phyloP scores from a whole-genome alignment of 2,888 invertebrate genomes.

The Acholoe squamosa region DNA sequence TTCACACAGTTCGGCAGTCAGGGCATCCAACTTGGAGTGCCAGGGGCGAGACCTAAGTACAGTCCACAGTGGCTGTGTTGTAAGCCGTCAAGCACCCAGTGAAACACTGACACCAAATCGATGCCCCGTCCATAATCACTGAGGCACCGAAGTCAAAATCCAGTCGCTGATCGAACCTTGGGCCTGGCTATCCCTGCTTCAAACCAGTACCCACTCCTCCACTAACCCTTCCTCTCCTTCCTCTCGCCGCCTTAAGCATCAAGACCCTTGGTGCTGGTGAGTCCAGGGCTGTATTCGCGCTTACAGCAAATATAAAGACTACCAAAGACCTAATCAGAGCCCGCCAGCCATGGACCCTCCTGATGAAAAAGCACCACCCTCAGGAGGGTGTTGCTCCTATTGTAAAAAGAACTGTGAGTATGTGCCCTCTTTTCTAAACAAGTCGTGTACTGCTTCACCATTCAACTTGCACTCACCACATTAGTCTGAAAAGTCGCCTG shows the following conservation, averaged over 20 bases:
- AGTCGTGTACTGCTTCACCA: no score
- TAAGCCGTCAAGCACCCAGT: background rate
- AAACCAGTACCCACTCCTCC: no score
- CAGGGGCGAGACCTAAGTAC: no score
- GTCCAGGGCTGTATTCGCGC: background rate
- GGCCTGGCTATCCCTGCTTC: background rate
- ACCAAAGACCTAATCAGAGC: slow-evolving; percentile 18
- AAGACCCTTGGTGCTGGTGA: background rate
- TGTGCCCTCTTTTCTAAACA: no score
- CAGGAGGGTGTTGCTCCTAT: no score
- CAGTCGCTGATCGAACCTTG: background rate
- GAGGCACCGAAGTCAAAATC: background rate
- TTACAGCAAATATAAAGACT: background rate
- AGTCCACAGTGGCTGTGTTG: background rate
- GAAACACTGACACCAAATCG: background rate
- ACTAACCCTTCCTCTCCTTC: no score
- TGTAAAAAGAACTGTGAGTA: no score
- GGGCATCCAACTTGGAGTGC: no score
- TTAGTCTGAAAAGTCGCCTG: no score
- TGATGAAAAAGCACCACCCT: background rate
- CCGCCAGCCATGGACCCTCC: background rate
- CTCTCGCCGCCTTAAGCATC: background rate
- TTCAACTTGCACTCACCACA: no score
- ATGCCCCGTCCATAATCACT: background rate
- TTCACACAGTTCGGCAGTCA: no score